Evolutionary conservation across 1,140 invertebrate species (phyloP), one percentile per base, ranked within the genome.

Genomic region (Solenopsis invicta): DNA sequence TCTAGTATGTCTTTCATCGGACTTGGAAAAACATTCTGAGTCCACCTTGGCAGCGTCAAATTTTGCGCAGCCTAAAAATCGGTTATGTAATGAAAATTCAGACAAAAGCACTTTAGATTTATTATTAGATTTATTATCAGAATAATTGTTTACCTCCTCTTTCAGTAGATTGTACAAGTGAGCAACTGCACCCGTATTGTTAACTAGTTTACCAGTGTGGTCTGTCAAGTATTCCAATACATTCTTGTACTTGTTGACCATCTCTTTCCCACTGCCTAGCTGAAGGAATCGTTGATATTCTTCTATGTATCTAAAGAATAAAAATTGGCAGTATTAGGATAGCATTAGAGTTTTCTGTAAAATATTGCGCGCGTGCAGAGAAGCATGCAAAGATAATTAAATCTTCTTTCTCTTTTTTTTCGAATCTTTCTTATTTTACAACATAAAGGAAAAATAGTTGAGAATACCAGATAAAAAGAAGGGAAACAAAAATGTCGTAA

Each of bases 91-190:
- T 50, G 4, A 54, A 67, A 62, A 50, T 21, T 62, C 3, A 81
- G 48, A 87, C 34, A 66, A 41, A 66, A 66, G 21, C n/a, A 67
- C 48, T 41, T 66, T 18, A 59, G 1, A 16, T 18, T 21, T 50
- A 41, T 54, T 13, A 74, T 29, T 29, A 29, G 29, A 29, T 29
- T 29, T 29, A 29, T 1, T 21, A 10, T 67, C n/a, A 21, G 18
- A 62, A 69, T 29, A 50, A 64, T 66, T 37, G 24, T 67, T 88
- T 88, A 94, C 94, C 92, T 94, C 89, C 75, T 94, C 94, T 29
- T 94, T 94, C 34, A 95, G 88, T 81, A 94, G 91, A 91, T 94
- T 94, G 69, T 94, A 95, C 1, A 95, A 50, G 87, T 93, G 92
- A 89, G 89, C 88, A 9, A 94, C 93, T 6, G 62, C 85, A 0